These are phyloP conservation scores for Tiliqua scincoides DNA, from an alignment of 2,113 vertebrate genomes.

Conservation along the genomic window DNA sequence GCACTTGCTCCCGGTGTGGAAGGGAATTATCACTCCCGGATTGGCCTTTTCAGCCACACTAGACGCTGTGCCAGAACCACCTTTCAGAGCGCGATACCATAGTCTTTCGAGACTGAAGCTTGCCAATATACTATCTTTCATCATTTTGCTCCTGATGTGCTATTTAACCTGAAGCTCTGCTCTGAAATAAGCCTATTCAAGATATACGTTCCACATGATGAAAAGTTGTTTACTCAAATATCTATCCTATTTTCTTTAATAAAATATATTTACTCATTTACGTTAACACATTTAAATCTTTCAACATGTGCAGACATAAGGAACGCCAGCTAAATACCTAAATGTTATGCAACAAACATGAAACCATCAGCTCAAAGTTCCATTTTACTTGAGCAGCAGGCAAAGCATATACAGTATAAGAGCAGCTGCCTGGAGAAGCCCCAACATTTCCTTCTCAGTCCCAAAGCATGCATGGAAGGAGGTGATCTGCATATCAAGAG, in stretches of 20 bases:
- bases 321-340: not conserved
- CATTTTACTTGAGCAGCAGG: not conserved
- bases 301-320: not conserved
- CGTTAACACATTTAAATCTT: not conserved
- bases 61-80: no score
- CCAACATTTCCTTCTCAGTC: not conserved
- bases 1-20: no score
- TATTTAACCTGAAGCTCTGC: no score
- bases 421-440: not conserved
- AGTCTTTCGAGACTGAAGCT: no score
- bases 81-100: no score
- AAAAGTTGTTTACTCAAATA: not conserved
- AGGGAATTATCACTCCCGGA: no score
- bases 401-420: not conserved
- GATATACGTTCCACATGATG: no score
- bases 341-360: not conserved
- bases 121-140: not conserved
- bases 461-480: not conserved
- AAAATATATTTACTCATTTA: not conserved
- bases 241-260: not conserved
- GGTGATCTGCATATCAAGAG: slow-evolving; percentile 13
- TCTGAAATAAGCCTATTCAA: not conserved
- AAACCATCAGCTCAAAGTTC: not conserved
- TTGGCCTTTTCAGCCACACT: no score
- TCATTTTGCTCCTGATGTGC: not conserved